Base-by-base conservation (phyloP, 2,113 vertebrate genomes). In the Morone chrysops region DNA sequence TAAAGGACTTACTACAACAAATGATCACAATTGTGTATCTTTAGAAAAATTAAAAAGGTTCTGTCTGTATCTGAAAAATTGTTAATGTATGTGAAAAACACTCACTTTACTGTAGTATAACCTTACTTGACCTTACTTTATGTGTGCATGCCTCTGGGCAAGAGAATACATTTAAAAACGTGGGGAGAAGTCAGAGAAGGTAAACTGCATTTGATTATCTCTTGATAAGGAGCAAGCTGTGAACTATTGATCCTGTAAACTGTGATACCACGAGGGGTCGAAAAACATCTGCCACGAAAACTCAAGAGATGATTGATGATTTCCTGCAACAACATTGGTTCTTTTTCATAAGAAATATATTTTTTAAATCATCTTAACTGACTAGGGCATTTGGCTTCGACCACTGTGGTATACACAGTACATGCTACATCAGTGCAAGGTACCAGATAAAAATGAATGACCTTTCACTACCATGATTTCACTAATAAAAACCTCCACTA, bases 401-500 rank as follows among this genome's bases (percentile, higher is more conserved):
- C 57, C 2, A 13, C 43, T 47, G 43, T 66, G 50, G 57, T 18
- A 31, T 41, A n/a, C 1, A 22, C 3, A 47, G 11, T 1, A 20
- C 12, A 47, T 72, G 50, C 47, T 22, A 25, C 14, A 68, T 48
- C 56, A 51, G 63, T 20, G 48, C 36, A 12, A 70, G 25, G 56
- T 12, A 45, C 8, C 43, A 57, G 40, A 77, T 89, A 38, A 80
- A 70, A 87, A 60, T 82, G 47, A 83, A 80, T 40, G 66, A 68
- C 87, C 82, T 62, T 72, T 92, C 76, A 53, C 65, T 77, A 47
- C n/a, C 70, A 59, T 31, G 31, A 78, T 86, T 84, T 78, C 75
- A 75, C 45, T 38, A 92, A 92, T 82, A 76, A 66, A 91, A 89
- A 79, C 4, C 31, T 75, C 60, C 20, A 45, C 87, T 80, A 81